These are phyloP conservation scores for Cuniculus paca DNA, from an alignment of 2,797 vertebrate genomes.

Conservation along the genomic window DNA sequence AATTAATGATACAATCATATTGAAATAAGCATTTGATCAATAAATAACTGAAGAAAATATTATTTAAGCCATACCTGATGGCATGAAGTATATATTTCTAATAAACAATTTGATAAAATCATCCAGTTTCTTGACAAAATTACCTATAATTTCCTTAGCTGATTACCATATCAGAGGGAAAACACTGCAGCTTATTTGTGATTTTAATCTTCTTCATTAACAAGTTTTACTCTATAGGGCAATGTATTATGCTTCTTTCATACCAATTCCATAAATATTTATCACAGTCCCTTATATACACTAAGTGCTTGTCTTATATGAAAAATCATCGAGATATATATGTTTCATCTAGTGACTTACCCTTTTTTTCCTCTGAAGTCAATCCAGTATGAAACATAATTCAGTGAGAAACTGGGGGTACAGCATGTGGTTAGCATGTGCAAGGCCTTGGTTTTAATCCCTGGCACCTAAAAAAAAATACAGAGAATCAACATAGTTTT, in stretches of 20 bases:
- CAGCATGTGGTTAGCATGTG: background rate
- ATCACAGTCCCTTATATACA: background rate
- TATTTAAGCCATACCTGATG: background rate
- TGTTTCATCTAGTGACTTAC: background rate
- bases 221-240: background rate
- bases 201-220: background rate
- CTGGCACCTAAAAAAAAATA: background rate
- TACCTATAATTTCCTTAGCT: background rate
- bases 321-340: background rate
- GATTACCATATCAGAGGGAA: background rate
- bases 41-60: background rate
- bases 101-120: background rate
- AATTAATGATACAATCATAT: too few species aligned
- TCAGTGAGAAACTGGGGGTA: background rate
- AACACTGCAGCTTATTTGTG: background rate
- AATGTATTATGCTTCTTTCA: background rate
- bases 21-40: background rate
- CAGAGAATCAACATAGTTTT: background rate
- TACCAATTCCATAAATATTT: background rate
- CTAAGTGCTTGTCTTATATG: background rate
- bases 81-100: background rate
- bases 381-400: background rate
- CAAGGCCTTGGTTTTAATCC: background rate
- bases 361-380: background rate
- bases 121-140: background rate